Conservation (phyloP, 92 coral and sea anemone genomes). For the Zoanthus sansibaricus region DNA sequence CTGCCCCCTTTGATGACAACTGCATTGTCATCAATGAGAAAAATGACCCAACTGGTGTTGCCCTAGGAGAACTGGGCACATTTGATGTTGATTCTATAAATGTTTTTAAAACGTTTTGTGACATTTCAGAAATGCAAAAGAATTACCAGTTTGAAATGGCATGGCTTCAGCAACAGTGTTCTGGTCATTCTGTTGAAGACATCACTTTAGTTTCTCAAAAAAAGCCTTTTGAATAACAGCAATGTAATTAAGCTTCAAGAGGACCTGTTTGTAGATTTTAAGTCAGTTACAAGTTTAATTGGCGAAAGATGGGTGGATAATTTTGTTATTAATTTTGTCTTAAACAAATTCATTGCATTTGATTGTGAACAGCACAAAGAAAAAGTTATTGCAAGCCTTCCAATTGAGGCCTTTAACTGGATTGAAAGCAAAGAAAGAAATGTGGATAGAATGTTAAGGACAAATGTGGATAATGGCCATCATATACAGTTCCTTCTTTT, state of each 20-base stretch:
- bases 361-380: constrained; percentile 10
- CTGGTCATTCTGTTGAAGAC: background rate
- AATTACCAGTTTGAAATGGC: constrained; percentile 13
- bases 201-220: background rate
- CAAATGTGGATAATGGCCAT: background rate
- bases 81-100: background rate
- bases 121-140: constrained; percentile 23
- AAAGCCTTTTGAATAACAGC: constrained; percentile 1
- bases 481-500: constrained; percentile 11
- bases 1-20: too few relatives aligned
- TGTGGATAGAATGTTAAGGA: background rate
- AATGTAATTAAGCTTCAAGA: background rate
- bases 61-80: background rate
- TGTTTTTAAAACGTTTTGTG: constrained; percentile 17
- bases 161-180: constrained; percentile 8
- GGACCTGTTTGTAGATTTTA: constrained; percentile 22
- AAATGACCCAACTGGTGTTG: constrained; percentile 31
- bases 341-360: constrained; percentile 22
- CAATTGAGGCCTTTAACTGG: constrained; percentile 26
- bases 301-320: constrained; percentile 35
- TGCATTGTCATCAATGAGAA: background rate
- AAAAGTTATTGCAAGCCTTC: background rate
- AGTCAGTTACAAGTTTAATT: constrained; percentile 12
- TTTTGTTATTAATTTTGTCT: constrained; percentile 5
- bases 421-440: background rate